phyloP scores from a whole-genome alignment of 2,888 invertebrate genomes.

The Amiota mariae region DNA sequence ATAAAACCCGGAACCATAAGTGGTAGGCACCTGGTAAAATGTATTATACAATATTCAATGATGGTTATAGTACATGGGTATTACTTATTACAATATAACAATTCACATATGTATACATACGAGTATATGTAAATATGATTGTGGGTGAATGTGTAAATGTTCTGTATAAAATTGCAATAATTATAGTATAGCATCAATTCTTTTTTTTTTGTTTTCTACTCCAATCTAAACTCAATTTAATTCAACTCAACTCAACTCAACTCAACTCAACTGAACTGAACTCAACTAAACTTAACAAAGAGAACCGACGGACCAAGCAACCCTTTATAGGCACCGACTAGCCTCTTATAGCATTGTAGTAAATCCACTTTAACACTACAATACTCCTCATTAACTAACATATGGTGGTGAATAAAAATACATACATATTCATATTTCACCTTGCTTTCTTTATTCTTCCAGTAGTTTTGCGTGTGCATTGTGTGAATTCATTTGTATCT shows the following conservation, averaged over 20 bases:
- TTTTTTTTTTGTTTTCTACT: constrained; percentile 54
- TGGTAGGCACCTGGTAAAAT: constrained; percentile 8
- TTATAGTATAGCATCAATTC: constrained; percentile 65
- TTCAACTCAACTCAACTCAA: not conserved
- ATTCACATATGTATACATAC: too few relatives aligned
- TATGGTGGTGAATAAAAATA: not conserved
- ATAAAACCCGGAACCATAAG: not conserved
- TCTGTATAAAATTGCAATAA: constrained; percentile 49
- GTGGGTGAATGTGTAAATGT: not conserved
- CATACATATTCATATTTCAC: not conserved
- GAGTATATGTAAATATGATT: not conserved
- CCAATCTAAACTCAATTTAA: constrained; percentile 19
- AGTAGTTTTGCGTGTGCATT: constrained; percentile 56
- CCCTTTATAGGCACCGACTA: too few relatives aligned
- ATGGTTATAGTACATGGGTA: not conserved
- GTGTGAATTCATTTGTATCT: constrained; percentile 50
- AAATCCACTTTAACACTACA: too few relatives aligned
- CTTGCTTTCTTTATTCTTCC: not conserved
- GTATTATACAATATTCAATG: not conserved
- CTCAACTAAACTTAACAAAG: too few relatives aligned
- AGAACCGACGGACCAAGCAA: too few relatives aligned
- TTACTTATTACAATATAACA: constrained; percentile 5
- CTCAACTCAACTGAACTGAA: too few relatives aligned
- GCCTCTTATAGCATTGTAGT: too few relatives aligned
- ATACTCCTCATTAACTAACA: not conserved